These are phyloP conservation scores for Drosophila busckii DNA, from an alignment of 1,140 invertebrate genomes.

Conservation along the genomic window DNA sequence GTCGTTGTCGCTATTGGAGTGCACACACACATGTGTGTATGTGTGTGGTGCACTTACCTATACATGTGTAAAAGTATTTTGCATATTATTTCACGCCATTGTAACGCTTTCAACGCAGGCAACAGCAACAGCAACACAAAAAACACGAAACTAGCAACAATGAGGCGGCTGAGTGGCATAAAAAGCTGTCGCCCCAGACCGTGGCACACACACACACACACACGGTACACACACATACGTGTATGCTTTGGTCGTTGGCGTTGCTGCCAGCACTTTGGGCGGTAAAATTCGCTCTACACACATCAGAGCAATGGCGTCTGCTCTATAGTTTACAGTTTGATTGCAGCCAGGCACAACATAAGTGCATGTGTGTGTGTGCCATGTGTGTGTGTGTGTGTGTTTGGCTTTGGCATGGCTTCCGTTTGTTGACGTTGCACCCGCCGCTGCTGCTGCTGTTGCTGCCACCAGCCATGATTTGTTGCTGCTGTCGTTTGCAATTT, in stretches of 20 bases:
- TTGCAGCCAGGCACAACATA: conserved; percentile 20
- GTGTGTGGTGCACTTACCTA: conserved; percentile 17
- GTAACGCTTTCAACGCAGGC: conserved; percentile 62
- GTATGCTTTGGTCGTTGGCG: conserved; percentile 56
- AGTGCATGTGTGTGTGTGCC: conserved; percentile 6
- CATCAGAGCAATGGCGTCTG: conserved; percentile 49
- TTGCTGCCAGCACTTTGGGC: conserved; percentile 64
- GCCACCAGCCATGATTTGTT: conserved; percentile 58
- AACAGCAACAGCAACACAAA: conserved; percentile 8
- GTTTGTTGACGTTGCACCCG: conserved; percentile 32
- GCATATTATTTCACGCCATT: conserved; percentile 76
- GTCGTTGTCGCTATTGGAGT: conserved; percentile 10
- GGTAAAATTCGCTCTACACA: conserved; percentile 56
- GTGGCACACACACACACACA: conserved; percentile 8
- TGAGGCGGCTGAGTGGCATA: conserved; percentile 67
- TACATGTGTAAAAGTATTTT: conserved; percentile 54
- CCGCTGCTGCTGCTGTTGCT: conserved; percentile 20
- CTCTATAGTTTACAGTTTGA: conserved; percentile 62
- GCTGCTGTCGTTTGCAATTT: neutral
- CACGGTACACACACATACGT: conserved; percentile 17
- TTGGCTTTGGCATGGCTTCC: conserved; percentile 56
- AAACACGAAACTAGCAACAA: conserved; percentile 62
- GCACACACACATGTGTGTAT: neutral
- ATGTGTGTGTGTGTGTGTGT: conserved; percentile 8
- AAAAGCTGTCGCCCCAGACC: conserved; percentile 55